Evolutionary conservation across 2,113 vertebrate species (phyloP).

Genomic region (Cepphus grylle): DNA sequence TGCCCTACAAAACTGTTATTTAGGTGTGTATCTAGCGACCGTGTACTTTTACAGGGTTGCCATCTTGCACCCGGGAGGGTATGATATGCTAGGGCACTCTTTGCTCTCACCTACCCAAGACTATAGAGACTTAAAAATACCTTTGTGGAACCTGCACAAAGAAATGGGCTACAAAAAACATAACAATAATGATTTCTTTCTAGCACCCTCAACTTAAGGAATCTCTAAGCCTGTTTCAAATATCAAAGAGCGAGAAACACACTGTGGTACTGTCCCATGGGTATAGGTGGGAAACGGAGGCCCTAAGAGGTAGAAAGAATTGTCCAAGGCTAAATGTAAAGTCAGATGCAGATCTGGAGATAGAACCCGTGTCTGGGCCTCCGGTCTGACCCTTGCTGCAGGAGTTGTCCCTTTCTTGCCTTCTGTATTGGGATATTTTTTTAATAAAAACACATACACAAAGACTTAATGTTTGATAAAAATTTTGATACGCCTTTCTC

Average conservation of each 20-base stretch:
- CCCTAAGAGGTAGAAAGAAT: background rate
- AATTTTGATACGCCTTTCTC: background rate
- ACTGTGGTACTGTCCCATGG: background rate
- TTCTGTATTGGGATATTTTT: background rate
- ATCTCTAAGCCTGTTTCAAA: background rate
- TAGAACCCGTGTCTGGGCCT: background rate
- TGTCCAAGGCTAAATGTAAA: background rate
- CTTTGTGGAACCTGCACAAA: background rate
- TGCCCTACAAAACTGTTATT: background rate
- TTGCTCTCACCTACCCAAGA: background rate
- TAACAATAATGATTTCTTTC: background rate
- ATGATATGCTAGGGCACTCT: background rate
- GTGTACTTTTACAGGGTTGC: background rate
- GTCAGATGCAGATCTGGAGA: background rate
- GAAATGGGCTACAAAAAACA: background rate
- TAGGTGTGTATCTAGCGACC: background rate
- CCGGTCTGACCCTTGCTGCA: background rate
- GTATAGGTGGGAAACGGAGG: background rate
- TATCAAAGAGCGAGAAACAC: background rate
- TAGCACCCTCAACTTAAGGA: background rate
- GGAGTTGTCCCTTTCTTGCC: background rate
- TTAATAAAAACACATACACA: background rate
- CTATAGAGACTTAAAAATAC: background rate
- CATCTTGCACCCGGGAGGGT: background rate
- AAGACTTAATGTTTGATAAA: background rate